Conservation (phyloP, 2,888 invertebrate genomes). For the Meliscaeva auricollis region DNA sequence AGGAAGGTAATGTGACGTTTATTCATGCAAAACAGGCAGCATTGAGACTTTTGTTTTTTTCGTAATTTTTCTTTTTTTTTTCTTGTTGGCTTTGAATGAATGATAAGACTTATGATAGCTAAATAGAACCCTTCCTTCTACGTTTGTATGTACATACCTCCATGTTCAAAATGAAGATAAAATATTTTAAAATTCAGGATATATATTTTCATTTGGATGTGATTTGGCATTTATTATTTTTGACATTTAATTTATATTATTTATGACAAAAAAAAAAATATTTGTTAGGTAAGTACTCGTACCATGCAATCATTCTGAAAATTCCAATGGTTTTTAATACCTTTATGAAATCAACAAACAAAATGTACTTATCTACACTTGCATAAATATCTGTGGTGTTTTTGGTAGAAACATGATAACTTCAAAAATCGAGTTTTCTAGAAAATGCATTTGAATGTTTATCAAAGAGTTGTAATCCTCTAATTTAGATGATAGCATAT, state of each 20-base stretch:
- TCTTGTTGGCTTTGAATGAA: background rate
- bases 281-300: background rate
- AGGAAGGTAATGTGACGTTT: constrained; percentile 22
- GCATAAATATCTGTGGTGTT: too few relatives aligned
- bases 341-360: too few relatives aligned
- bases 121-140: background rate
- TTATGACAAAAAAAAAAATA: constrained; percentile 1
- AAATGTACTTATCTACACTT: too few relatives aligned
- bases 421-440: too few relatives aligned
- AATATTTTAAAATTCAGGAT: constrained; percentile 9
- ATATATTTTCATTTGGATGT: background rate
- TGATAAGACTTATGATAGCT: constrained; percentile 24
- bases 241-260: constrained; percentile 16
- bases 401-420: too few relatives aligned
- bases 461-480: too few relatives aligned
- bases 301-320: background rate
- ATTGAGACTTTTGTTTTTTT: background rate
- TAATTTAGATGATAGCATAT: too few relatives aligned
- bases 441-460: too few relatives aligned
- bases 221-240: constrained; percentile 28
- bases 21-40: constrained; percentile 37
- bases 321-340: too few relatives aligned
- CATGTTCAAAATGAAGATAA: background rate
- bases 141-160: too few relatives aligned
- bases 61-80: too few relatives aligned